Evolutionary conservation across 1,140 invertebrate species (phyloP), one percentile per base, ranked within the genome.

Genomic region (Venturia canescens): DNA sequence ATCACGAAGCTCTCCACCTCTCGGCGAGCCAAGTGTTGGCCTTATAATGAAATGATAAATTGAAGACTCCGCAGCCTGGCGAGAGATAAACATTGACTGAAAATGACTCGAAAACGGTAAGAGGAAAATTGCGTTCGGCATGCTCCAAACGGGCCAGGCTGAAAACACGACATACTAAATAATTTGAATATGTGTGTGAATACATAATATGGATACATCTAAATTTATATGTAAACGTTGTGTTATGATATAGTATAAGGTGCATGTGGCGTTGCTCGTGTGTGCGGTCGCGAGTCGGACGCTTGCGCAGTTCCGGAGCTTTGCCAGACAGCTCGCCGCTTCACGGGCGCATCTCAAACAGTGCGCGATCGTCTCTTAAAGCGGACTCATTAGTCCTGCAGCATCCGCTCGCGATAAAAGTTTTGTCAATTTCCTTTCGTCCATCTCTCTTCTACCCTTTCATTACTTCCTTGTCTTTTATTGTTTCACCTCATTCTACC

Each of bases 361-460:
- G 88, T 88, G 83, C 83, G 86, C 88, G 87, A 79, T 88, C 84
- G 88, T 83, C 87, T 84, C 84, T 83, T 88, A 87, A 86, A 85
- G 82, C 82, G 84, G 83, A 78, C 83, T 84, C 86, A 86, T 88
- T 88, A 86, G 82, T 85, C 83, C 71, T 71, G 70, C 83, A 86
- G 82, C 79, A 87, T 84, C 82, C 83, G 80, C 50, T 70, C 83
- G 85, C 77, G 83, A 80, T 70, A 83, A 78, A 78, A 83, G 83
- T 84, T 79, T 79, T 66, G 72, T 23, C 50, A 34, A 80, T 18
- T n/a, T 57, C 2, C 7, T 60, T 50, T 76, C 80, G 57, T 60
- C 26, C 69, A 44, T 21, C 21, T 16, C n/a, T 38, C 15, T 0
- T 27, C 2, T 44, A 23, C 26, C 9, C 23, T 26, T 26, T 27